A percentile compares a stretch with the other conserved stretches of the same genome.
These are phyloP conservation scores for Semnornis frantzii DNA, from an alignment of 2,113 vertebrate species.

Conservation along the genomic window DNA sequence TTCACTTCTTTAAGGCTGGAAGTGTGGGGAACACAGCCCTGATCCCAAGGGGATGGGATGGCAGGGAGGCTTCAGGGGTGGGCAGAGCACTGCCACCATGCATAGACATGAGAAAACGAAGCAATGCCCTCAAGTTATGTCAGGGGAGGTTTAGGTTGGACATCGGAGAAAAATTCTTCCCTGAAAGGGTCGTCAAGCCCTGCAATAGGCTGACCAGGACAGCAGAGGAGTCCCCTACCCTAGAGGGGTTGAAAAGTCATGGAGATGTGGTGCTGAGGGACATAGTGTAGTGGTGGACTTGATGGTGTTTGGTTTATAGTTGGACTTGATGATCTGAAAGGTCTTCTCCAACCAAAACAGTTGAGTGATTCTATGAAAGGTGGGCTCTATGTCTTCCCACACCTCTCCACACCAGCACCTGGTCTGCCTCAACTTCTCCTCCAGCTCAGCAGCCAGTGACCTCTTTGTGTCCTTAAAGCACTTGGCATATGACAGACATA, in stretches of 20 bases:
- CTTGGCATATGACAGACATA: neutral
- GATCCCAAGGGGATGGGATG: neutral
- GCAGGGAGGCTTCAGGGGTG: no score
- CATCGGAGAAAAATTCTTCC: neutral
- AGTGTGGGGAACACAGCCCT: neutral
- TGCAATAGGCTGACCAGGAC: neutral
- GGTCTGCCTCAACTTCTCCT: neutral
- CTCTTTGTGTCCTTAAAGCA: neutral
- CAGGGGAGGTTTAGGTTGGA: neutral
- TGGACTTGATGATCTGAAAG: neutral
- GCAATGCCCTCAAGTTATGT: accelerated
- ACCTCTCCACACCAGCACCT: accelerated
- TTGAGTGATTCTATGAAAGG: neutral
- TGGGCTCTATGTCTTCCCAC: neutral
- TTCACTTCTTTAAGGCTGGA: neutral
- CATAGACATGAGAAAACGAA: accelerated
- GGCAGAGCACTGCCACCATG: neutral
- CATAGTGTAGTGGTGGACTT: neutral
- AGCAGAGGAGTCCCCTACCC: neutral
- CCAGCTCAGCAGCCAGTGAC: neutral
- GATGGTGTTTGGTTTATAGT: neutral
- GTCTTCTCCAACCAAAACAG: neutral
- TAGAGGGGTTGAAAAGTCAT: neutral
- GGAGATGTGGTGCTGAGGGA: neutral
- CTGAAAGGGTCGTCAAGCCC: neutral